These are phyloP conservation scores for Fissipunctia ypsillon DNA, from an alignment of 2,888 invertebrate genomes.

Conservation along the genomic window DNA sequence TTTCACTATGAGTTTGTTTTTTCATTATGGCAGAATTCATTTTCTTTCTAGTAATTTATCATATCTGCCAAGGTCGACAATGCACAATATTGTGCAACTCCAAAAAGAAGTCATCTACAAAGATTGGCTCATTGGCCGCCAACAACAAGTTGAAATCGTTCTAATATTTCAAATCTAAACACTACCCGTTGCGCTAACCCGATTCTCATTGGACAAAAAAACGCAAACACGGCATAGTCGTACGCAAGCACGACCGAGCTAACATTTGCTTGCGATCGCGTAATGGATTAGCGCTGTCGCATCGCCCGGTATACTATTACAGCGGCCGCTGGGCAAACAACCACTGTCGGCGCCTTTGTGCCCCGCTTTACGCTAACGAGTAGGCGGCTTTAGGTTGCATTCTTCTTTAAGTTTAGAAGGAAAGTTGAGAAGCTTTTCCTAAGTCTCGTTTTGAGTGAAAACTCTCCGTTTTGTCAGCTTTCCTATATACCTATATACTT, in stretches of 20 bases:
- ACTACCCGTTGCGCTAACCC: slow-evolving; percentile 63
- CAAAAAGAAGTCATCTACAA: slow-evolving; percentile 19
- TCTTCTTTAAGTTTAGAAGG: slow-evolving; percentile 23
- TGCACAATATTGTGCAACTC: slow-evolving; percentile 34
- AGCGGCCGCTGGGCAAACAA: slow-evolving; percentile 73
- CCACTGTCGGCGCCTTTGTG: slow-evolving; percentile 70
- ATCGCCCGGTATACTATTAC: slow-evolving; percentile 78
- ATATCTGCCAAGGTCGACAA: slow-evolving; percentile 6
- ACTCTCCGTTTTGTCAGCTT: not conserved
- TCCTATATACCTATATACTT: too few species aligned
- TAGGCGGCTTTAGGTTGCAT: slow-evolving; percentile 44
- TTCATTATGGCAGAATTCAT: not conserved
- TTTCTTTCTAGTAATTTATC: not conserved
- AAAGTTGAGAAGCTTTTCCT: slow-evolving; percentile 25
- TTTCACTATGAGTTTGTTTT: not conserved
- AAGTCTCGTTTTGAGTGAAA: not conserved
- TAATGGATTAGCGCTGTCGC: slow-evolving; percentile 85
- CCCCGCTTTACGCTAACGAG: slow-evolving; percentile 38
- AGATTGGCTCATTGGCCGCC: slow-evolving; percentile 23
- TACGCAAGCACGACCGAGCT: slow-evolving; percentile 74
- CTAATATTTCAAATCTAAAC: slow-evolving; percentile 62
- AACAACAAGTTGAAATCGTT: slow-evolving; percentile 42
- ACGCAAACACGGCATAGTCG: slow-evolving; percentile 75
- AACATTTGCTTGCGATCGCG: slow-evolving; percentile 75
- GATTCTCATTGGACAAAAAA: slow-evolving; percentile 66